phyloP scores from a whole-genome alignment of 92 coral and sea anemone species.

The Actinostola sp. region DNA sequence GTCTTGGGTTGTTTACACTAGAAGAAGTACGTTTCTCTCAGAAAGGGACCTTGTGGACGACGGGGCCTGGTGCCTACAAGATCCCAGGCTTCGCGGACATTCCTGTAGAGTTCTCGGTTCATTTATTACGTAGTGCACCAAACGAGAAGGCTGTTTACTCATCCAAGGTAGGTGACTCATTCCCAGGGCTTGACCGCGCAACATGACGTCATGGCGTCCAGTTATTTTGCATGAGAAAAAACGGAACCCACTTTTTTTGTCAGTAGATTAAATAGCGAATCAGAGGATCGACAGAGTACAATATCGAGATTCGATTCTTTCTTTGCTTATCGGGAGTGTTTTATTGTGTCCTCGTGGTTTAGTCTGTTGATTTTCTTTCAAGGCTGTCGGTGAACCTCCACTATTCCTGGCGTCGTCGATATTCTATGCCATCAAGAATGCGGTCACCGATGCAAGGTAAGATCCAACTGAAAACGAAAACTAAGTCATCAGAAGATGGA shows the following conservation, averaged over 20 bases:
- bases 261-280: too few relatives aligned
- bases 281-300: too few relatives aligned
- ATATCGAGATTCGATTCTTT: too few relatives aligned
- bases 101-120: constrained; percentile 82
- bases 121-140: constrained; percentile 79
- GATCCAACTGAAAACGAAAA: too few relatives aligned
- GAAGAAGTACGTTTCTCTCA: constrained; percentile 82
- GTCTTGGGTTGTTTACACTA: constrained; percentile 76
- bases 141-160: constrained; percentile 83
- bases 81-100: constrained; percentile 88
- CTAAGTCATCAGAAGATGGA: too few relatives aligned
- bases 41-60: constrained; percentile 72
- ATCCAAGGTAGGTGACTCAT: constrained; percentile 80
- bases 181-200: too few relatives aligned
- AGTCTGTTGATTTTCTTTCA: too few relatives aligned
- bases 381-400: constrained; percentile 95
- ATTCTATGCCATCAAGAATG: constrained; percentile 89
- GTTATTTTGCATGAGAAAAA: too few relatives aligned
- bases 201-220: too few relatives aligned
- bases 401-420: constrained; percentile 80
- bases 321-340: too few relatives aligned
- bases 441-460: constrained; percentile 76
- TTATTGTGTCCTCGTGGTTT: neutral
- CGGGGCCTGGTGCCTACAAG: constrained; percentile 91
- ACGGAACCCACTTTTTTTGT: too few relatives aligned